A percentile compares a stretch with the other conserved stretches of the same genome.
Conservation (phyloP, 2,888 invertebrate species). For the Zhengitettix transpicula region DNA sequence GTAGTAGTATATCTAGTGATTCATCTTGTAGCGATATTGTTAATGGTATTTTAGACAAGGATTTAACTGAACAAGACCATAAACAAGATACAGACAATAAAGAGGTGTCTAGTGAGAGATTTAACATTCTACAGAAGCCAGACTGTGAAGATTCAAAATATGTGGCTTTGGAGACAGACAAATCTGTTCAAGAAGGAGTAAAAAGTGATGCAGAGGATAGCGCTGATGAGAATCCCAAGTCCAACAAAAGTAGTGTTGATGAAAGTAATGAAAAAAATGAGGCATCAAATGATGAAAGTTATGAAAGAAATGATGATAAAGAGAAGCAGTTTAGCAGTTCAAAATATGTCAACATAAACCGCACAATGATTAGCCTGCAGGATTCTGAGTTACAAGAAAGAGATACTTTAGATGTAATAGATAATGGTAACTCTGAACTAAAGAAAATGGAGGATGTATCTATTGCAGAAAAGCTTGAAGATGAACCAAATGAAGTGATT, state of each 20-base stretch:
- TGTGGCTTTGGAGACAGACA: not conserved
- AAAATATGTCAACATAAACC: not conserved
- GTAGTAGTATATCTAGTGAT: no score
- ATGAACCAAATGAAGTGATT: no score
- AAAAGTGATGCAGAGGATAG: not conserved
- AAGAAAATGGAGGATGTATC: no score
- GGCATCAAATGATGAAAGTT: not conserved
- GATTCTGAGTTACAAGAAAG: not conserved
- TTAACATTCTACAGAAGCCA: not conserved
- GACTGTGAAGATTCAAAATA: not conserved
- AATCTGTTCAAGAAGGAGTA: not conserved
- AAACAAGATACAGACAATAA: not conserved
- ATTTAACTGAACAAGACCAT: not conserved
- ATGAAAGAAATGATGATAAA: not conserved
- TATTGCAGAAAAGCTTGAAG: no score
- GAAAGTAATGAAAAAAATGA: not conserved
- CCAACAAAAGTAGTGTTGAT: not conserved
- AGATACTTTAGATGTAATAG: not conserved
- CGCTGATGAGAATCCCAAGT: not conserved
- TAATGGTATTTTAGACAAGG: not conserved
- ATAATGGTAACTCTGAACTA: not conserved
- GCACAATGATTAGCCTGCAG: not conserved
- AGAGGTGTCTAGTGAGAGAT: not conserved
- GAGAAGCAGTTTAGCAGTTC: not conserved
- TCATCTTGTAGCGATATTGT: no score